Base-by-base conservation (phyloP, 2,797 vertebrate species). In the Hydrophis major region DNA sequence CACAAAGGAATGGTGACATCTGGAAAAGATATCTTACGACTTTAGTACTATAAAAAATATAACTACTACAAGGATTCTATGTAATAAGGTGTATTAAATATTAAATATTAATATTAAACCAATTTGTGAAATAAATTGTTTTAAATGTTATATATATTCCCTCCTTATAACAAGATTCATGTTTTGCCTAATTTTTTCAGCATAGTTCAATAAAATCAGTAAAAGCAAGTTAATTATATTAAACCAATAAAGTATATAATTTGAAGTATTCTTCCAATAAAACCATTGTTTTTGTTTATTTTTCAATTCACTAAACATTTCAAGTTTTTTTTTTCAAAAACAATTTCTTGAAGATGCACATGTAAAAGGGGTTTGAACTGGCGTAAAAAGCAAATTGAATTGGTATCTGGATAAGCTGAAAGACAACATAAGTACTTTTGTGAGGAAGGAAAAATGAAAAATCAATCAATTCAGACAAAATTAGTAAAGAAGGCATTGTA, bases 41-140 rank as follows among this genome's bases (percentile, higher is more conserved):
- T 60, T 93, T 91, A 91, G 50, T 47, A 91, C 28, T 86, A 8
- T 89, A 89, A 61, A 61, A 91, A 78, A 86, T 50, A 90, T 32
- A 61, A 27, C 55, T 86, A 74, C 74, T n/a, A 86, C 56, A 87
- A 86, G 55, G 60, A 66, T 7, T 56, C 14, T 42, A 28, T 37
- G 28, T 32, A 88, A 32, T 12, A 25, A 8, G 42, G 57, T 83
- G 25, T 57, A 61, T 56, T 28, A 37, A 91, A 57, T 87, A 91
- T 16, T 57, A 93, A 89, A 11, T 37, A 37, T 37, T 28, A 91
- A 57, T 87, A 91, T 16, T 57, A 93, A 89, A 11, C 6, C 74
- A 86, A 32, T 90, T 91, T 89, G 53, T 47, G 28, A 28, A 25
- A 25, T 57, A 60, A 69, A 92, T 28, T 42, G n/a, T 59, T 60